A percentile compares a stretch with the other conserved stretches of the same genome.
These are phyloP conservation scores for Eublepharis macularius DNA, from an alignment of 2,113 vertebrate species.

Conservation along the genomic window DNA sequence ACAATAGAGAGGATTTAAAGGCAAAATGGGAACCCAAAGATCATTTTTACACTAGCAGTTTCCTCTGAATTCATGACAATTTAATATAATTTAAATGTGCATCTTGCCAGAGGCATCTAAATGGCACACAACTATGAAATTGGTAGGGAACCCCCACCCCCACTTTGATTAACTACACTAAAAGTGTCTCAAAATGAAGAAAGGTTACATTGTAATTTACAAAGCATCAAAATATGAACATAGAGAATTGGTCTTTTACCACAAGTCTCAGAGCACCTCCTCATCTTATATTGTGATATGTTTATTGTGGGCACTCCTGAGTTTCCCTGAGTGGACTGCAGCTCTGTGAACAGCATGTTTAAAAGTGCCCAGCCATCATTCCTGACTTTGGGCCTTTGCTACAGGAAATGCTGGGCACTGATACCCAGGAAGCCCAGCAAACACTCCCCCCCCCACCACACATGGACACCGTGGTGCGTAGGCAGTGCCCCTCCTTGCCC, in stretches of 20 bases:
- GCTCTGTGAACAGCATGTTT: no score
- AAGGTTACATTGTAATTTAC: neutral
- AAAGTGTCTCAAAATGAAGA: neutral
- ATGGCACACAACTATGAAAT: neutral
- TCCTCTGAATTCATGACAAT: neutral
- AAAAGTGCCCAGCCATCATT: no score
- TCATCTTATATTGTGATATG: neutral
- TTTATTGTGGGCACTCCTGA: no score
- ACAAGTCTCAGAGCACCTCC: neutral
- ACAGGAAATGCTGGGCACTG: no score
- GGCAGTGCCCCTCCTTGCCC: neutral
- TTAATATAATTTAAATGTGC: neutral
- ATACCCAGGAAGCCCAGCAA: no score
- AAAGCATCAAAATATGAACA: neutral
- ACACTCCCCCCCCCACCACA: no score
- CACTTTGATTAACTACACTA: no score
- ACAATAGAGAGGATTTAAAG: neutral
- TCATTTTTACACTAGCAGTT: no score
- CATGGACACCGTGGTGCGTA: no score
- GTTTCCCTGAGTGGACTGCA: no score
- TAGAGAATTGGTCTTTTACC: neutral
- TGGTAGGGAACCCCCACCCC: no score
- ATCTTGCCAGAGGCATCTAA: neutral
- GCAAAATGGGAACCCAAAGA: neutral
- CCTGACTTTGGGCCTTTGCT: no score